Evolutionary conservation across 2,113 vertebrate species (phyloP).

Genomic region (Psilopsiagon aurifrons): DNA sequence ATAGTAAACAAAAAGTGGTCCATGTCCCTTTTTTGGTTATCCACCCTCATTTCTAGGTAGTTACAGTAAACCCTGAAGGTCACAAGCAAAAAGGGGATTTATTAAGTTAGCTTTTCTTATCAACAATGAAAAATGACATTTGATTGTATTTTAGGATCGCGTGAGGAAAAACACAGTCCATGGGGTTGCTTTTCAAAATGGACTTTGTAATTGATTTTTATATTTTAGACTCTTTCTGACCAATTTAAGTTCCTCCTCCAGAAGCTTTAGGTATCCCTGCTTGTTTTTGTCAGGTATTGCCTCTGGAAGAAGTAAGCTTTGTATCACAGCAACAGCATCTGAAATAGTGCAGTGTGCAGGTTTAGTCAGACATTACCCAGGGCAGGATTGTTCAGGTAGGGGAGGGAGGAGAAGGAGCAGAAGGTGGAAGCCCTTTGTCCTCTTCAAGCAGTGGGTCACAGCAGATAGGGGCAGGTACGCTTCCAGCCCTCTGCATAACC

Average conservation of each 20-base stretch:
- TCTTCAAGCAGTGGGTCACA: background rate
- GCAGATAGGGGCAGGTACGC: background rate
- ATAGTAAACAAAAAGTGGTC: background rate
- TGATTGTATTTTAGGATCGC: background rate
- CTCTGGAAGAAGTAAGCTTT: background rate
- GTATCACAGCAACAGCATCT: background rate
- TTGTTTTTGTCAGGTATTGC: background rate
- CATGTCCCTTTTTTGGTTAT: background rate
- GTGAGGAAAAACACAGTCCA: background rate
- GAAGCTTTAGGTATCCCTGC: background rate
- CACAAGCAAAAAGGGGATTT: background rate
- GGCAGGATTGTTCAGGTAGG: background rate
- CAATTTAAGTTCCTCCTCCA: background rate
- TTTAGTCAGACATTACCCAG: background rate
- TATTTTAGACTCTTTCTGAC: background rate
- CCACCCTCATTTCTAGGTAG: background rate
- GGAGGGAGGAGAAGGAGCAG: background rate
- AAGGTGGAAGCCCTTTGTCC: background rate
- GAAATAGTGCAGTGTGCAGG: background rate
- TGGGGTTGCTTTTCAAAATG: background rate
- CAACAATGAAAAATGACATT: background rate
- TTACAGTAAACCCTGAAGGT: background rate
- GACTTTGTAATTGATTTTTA: background rate
- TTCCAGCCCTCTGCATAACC: background rate
- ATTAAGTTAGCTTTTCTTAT: background rate